Percentiles rank a stretch among this genome's conserved stretches.
These are phyloP conservation scores for Drosophila conformis DNA, from an alignment of 2,888 invertebrate genomes.

Conservation along the genomic window DNA sequence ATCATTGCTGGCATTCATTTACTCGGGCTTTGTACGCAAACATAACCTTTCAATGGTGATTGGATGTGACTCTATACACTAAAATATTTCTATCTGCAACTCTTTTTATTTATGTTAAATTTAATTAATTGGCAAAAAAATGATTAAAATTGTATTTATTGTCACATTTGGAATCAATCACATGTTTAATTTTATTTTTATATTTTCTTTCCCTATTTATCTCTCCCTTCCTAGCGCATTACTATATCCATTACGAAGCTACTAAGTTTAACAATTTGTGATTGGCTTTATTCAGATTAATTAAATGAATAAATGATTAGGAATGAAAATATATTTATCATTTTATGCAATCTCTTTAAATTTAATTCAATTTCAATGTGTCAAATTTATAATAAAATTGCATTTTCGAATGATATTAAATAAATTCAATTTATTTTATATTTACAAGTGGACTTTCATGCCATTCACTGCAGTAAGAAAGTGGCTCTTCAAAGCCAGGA, in stretches of 20 bases:
- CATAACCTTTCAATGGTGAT: neutral
- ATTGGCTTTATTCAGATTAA: neutral
- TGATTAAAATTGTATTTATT: neutral
- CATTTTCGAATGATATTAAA: neutral
- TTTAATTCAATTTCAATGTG: no score
- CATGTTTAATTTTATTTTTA: neutral
- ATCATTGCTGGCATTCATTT: neutral
- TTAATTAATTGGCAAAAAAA: neutral
- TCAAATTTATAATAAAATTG: neutral
- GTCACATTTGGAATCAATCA: neutral
- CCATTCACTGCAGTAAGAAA: neutral
- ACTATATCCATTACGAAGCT: no score
- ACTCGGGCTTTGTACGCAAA: neutral
- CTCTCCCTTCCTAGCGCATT: no score
- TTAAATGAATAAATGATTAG: neutral
- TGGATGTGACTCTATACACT: neutral
- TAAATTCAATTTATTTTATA: neutral
- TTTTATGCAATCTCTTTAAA: neutral
- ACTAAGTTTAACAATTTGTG: neutral
- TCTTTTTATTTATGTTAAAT: neutral
- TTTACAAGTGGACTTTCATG: neutral
- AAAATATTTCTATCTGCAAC: neutral
- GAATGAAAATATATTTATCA: neutral
- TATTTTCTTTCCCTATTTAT: neutral
- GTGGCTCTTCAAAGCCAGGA: neutral